These are phyloP conservation scores for Drosophila testacea DNA, from an alignment of 2,888 invertebrate genomes.

Conservation along the genomic window DNA sequence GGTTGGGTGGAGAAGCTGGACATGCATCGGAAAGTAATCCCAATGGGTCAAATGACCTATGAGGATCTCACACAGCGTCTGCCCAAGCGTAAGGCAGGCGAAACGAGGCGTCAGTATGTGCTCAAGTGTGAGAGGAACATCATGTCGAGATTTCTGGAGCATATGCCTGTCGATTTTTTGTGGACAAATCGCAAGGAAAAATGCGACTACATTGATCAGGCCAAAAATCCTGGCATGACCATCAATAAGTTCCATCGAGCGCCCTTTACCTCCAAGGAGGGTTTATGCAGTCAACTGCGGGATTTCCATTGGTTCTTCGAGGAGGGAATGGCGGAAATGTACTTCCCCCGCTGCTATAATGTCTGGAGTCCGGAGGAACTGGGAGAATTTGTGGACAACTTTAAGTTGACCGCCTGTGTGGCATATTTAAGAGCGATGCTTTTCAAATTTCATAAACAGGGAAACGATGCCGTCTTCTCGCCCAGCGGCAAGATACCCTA, in stretches of 20 bases:
- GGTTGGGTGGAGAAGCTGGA: slow-evolving; percentile 88
- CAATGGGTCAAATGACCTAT: slow-evolving; percentile 79
- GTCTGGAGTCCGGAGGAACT: slow-evolving; percentile 93
- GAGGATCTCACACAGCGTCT: slow-evolving; percentile 84
- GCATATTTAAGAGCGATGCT: slow-evolving; percentile 92
- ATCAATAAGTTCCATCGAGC: slow-evolving; percentile 94
- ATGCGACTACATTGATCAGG: slow-evolving; percentile 85
- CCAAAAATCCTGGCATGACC: slow-evolving; percentile 87
- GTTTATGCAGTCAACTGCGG: slow-evolving; percentile 90
- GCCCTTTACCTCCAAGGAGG: slow-evolving; percentile 96
- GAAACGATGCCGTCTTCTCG: slow-evolving; percentile 87
- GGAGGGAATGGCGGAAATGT: slow-evolving; percentile 91
- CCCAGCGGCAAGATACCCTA: slow-evolving; percentile 89
- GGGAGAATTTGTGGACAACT: slow-evolving; percentile 94
- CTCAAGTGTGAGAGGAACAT: slow-evolving; percentile 89
- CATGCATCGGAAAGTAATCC: slow-evolving; percentile 81
- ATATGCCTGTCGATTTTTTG: slow-evolving; percentile 93
- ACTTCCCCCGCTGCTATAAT: slow-evolving; percentile 95
- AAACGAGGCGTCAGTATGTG: slow-evolving; percentile 86
- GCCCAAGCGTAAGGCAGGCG: slow-evolving; percentile 83
- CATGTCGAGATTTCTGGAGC: slow-evolving; percentile 91
- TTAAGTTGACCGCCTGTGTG: slow-evolving; percentile 94
- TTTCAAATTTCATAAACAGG: slow-evolving; percentile 86
- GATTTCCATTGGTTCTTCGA: slow-evolving; percentile 95
- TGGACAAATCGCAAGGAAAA: slow-evolving; percentile 96